Conservation (phyloP, 2,797 vertebrate genomes). For the Karalla daura region DNA sequence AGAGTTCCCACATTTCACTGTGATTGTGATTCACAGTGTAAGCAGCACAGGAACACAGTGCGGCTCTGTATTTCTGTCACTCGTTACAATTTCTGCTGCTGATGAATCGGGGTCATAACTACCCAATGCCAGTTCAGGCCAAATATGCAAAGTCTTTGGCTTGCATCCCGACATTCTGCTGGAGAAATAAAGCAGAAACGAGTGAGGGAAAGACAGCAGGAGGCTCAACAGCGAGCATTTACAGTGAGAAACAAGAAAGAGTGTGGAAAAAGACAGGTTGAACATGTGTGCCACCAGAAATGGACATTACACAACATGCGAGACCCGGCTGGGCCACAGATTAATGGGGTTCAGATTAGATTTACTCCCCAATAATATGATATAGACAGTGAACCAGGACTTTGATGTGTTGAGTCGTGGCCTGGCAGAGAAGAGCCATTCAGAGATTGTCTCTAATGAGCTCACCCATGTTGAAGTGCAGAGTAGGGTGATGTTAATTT, state of each 20-base stretch:
- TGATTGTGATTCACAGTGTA: slow-evolving; percentile 43
- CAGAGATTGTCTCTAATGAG: slow-evolving; percentile 63
- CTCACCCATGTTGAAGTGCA: slow-evolving; percentile 66
- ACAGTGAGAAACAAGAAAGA: not conserved
- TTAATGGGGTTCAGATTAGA: slow-evolving; percentile 37
- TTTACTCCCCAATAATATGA: slow-evolving; percentile 42
- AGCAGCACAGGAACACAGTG: slow-evolving; percentile 9
- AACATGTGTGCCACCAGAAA: not conserved
- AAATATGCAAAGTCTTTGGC: slow-evolving; percentile 52
- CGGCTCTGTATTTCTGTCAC: slow-evolving; percentile 43
- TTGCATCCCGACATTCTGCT: not conserved
- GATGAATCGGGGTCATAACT: slow-evolving; percentile 49
- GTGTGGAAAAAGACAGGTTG: not conserved
- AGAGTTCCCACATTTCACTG: slow-evolving; percentile 2
- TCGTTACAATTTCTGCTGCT: slow-evolving; percentile 36
- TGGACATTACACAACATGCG: slow-evolving; percentile 16
- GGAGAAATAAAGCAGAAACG: slow-evolving; percentile 9
- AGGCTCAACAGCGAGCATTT: not conserved
- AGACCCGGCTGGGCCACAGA: slow-evolving; percentile 7
- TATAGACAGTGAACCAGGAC: slow-evolving; percentile 14
- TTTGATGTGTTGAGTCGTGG: slow-evolving; percentile 50
- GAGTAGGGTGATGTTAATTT: slow-evolving; percentile 71
- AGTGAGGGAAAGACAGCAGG: not conserved
- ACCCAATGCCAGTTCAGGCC: slow-evolving; percentile 19
- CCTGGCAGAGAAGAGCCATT: slow-evolving; percentile 36